A percentile compares a stretch with the other conserved stretches of the same genome.
These are phyloP conservation scores for Montipora foliosa DNA, from an alignment of 64 coral and sea anemone species.

Conservation along the genomic window DNA sequence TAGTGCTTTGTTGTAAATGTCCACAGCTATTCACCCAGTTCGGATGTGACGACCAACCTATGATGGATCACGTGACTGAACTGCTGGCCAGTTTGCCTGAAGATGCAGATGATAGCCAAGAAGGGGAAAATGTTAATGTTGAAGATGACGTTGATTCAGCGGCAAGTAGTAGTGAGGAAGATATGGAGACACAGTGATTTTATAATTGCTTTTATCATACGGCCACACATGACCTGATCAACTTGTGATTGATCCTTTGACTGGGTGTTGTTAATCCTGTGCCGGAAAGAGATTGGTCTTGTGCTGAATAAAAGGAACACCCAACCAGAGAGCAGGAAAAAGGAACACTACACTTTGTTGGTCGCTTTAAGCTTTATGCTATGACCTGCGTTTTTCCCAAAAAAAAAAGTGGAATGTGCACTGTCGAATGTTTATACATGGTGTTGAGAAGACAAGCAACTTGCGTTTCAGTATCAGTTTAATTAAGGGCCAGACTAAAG, in stretches of 20 bases:
- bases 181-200: conserved; percentile 54
- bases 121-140: neutral
- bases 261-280: too few species aligned
- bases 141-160: conserved; percentile 24
- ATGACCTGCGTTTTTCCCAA: too few species aligned
- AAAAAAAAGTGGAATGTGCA: too few species aligned
- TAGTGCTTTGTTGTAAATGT: neutral
- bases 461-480: too few species aligned
- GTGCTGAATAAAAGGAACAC: neutral
- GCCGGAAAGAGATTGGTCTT: neutral
- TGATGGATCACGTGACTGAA: conserved; percentile 63
- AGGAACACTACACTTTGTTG: too few species aligned
- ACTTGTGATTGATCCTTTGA: neutral
- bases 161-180: conserved; percentile 40
- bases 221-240: too few species aligned
- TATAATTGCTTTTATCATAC: neutral
- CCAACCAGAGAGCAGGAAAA: neutral
- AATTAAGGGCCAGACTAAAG: too few species aligned
- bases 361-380: too few species aligned
- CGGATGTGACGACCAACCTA: conserved; percentile 54
- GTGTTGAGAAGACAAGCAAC: too few species aligned
- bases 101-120: conserved; percentile 13
- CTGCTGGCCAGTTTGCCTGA: conserved; percentile 51
- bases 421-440: too few species aligned
- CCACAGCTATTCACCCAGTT: conserved; percentile 41